Percentiles rank a stretch among this genome's conserved stretches.
Conservation (phyloP, 2,888 invertebrate genomes). For the Pollenia angustigena region DNA sequence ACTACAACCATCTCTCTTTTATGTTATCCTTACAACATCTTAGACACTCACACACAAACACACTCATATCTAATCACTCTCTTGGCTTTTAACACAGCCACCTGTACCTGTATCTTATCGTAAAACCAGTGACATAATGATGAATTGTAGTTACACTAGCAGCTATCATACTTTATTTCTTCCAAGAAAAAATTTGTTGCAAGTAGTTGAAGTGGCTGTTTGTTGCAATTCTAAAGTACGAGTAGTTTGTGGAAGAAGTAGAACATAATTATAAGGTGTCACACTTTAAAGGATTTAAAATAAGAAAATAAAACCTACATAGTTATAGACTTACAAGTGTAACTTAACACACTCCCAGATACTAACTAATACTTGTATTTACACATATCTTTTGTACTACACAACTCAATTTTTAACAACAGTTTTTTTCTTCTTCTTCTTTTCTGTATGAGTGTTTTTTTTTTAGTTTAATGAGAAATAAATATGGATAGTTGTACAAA, state of each 20-base stretch:
- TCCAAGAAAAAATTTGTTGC: constrained; percentile 25
- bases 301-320: constrained; percentile 25
- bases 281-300: constrained; percentile 63
- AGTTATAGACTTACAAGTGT: constrained; percentile 14
- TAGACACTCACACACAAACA: not conserved
- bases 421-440: not conserved
- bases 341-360: constrained; percentile 13
- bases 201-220: constrained; percentile 54
- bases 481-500: constrained; percentile 42
- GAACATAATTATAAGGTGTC: constrained; percentile 69
- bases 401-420: constrained; percentile 3
- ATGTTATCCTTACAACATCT: constrained; percentile 16
- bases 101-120: constrained; percentile 49
- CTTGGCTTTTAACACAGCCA: constrained; percentile 8
- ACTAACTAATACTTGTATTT: not conserved
- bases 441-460: not conserved
- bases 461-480: constrained; percentile 61
- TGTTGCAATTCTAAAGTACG: constrained; percentile 19
- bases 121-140: constrained; percentile 68
- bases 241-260: constrained; percentile 16
- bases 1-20: not conserved
- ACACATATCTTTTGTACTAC: not conserved
- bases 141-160: constrained; percentile 66
- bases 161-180: constrained; percentile 46
- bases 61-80: not conserved